These are phyloP conservation scores for Cebus imitator DNA, from an alignment of 2,113 vertebrate genomes.

Conservation along the genomic window DNA sequence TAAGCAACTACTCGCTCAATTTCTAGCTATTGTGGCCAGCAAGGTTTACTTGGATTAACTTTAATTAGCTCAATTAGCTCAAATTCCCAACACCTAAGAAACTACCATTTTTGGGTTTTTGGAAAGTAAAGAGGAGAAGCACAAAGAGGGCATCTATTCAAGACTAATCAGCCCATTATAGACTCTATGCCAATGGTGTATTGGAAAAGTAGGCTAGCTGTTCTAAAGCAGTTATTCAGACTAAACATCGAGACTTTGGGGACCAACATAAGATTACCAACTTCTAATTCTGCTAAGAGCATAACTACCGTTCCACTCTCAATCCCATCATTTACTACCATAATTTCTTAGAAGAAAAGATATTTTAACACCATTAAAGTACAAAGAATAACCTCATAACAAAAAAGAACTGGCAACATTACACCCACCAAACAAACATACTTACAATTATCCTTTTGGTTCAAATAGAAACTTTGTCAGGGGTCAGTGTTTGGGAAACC, in stretches of 20 bases:
- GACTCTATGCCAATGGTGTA: background rate
- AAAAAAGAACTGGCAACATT: background rate
- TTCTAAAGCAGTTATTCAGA: constrained; percentile 32
- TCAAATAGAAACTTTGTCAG: constrained; percentile 25
- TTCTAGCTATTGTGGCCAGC: constrained; percentile 3
- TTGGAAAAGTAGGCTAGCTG: constrained; percentile 36
- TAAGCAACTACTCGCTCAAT: constrained; percentile 9
- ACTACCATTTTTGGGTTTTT: background rate
- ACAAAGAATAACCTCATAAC: background rate
- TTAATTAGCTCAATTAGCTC: constrained; percentile 37
- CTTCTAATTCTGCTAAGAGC: background rate
- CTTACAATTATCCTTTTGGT: background rate
- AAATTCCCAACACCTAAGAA: background rate
- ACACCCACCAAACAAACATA: background rate
- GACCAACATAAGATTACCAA: background rate
- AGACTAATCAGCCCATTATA: background rate
- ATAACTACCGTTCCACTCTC: background rate
- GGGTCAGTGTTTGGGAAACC: constrained; percentile 10
- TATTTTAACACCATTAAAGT: background rate
- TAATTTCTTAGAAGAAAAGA: constrained; percentile 4
- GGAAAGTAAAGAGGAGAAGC: constrained; percentile 29
- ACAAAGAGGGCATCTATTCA: background rate
- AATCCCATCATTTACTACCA: background rate
- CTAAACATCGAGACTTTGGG: constrained; percentile 3
- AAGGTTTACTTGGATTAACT: constrained; percentile 32